Evolutionary conservation across 2,888 invertebrate genomes (phyloP), one percentile per base, ranked within the genome.

Genomic region (Boloria euphrosyne): DNA sequence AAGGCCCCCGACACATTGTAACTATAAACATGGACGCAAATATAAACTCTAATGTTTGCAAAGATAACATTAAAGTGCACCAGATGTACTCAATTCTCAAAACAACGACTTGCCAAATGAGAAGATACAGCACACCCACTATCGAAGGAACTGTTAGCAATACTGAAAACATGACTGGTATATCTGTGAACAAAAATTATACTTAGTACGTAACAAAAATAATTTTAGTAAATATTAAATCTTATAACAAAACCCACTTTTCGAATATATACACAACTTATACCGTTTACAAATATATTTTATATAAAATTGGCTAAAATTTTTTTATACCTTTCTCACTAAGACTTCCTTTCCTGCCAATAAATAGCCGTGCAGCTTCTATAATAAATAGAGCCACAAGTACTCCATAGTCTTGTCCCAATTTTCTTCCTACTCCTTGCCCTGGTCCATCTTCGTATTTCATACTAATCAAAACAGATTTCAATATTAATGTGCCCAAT

Each of bases 61-160:
- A 93, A 64, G 94, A 93, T 69, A 98, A 90, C 93, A 98, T 97
- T 79, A 98, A 95, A 73, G 96, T 95, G 85, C 97, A 96, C 83
- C 98, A 94, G 79, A 98, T 97, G 76, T 96, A 95, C 90, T 98
- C 98, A 76, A 98, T 94, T 79, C 96, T 93, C 67, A 98, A 94
- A 62, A 97, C 96, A 81, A 96, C 96, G 60, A 95, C 95, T 93
- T 98, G 98, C 95, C 96, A 96, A 69, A 95, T 89, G 73, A 98
- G 93, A 74, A 98, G 94, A 88, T 98, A 98, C 27, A 97, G 84
- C n/a, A 97, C 95, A 60, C 96, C 97, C 74, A 96, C 89, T 64
- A 97, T 94, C 71, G 97, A 96, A 62, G 98, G 98, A 76, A 97
- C 93, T 69, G 97, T 97, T 75, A 98, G 93, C 73, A 96, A 84